Conservation (phyloP, 2,888 invertebrate genomes). For the Lithophane leautieri region DNA sequence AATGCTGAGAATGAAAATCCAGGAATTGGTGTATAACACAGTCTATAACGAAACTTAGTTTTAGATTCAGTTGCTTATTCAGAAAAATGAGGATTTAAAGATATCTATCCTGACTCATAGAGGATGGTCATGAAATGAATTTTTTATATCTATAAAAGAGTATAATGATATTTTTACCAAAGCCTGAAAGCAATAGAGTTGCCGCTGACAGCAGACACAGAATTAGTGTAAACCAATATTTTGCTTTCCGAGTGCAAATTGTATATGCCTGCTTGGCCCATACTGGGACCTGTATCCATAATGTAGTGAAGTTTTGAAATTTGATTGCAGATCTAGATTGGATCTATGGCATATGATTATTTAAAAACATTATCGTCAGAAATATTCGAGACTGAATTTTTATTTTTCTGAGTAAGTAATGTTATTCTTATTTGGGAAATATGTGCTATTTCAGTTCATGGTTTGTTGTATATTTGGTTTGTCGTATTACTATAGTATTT, state of each 20-base stretch:
- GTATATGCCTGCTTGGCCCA: neutral
- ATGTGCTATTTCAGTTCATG: slow-evolving; percentile 4
- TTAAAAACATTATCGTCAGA: neutral
- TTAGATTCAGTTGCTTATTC: slow-evolving; percentile 20
- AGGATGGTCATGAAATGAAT: neutral
- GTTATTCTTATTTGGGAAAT: slow-evolving; percentile 10
- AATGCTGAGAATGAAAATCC: slow-evolving; percentile 88
- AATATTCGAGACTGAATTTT: slow-evolving; percentile 5
- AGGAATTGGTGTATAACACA: slow-evolving; percentile 87
- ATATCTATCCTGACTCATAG: neutral
- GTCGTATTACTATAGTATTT: slow-evolving; percentile 17
- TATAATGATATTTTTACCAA: neutral
- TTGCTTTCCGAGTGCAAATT: neutral
- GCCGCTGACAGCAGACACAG: neutral
- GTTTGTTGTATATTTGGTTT: slow-evolving; percentile 43
- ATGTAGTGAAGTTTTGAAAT: neutral
- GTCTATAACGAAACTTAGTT: slow-evolving; percentile 83
- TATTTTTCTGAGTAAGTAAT: slow-evolving; percentile 41
- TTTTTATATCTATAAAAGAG: neutral
- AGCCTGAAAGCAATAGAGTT: slow-evolving; percentile 6
- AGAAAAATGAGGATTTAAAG: slow-evolving; percentile 23
- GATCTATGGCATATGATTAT: neutral
- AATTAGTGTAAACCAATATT: neutral
- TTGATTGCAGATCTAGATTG: neutral
- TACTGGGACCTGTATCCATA: neutral